Evolutionary conservation across 2,797 vertebrate genomes (phyloP).

Genomic region (Squalus acanthias): DNA sequence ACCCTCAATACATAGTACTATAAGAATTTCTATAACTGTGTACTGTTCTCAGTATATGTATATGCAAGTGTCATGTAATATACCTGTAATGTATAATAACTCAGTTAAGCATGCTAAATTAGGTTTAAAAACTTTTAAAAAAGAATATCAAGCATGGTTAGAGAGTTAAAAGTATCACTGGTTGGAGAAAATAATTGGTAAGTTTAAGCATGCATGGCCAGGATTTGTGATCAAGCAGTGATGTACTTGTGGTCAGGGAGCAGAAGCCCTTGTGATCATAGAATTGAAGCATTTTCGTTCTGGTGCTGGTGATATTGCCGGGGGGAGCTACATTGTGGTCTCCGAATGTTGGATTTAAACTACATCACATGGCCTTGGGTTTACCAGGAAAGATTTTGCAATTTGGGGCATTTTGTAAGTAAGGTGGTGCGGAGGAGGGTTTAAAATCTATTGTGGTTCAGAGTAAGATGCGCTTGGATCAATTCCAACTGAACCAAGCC

Average conservation of each 20-base stretch:
- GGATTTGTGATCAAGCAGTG: not conserved
- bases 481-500: conserved; percentile 6
- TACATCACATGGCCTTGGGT: not conserved
- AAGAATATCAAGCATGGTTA: not conserved
- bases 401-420: conserved; percentile 23
- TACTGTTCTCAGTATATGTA: not conserved
- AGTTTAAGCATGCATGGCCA: not conserved
- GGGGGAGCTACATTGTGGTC: not conserved
- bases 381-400: not conserved
- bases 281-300: not conserved
- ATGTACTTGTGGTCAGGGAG: not conserved
- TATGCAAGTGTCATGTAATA: not conserved
- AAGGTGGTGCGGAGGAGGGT: not conserved
- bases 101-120: not conserved
- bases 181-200: not conserved
- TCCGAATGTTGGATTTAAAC: not conserved
- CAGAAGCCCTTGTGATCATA: too few species aligned
- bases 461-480: not conserved
- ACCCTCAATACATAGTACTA: too few species aligned
- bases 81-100: not conserved
- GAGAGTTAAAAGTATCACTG: not conserved
- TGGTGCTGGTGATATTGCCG: not conserved
- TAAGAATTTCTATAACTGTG: too few species aligned
- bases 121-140: not conserved
- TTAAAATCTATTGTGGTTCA: conserved; percentile 11